Base-by-base conservation (phyloP, 2,888 invertebrate genomes). In the Chymomyza fuscimana region DNA sequence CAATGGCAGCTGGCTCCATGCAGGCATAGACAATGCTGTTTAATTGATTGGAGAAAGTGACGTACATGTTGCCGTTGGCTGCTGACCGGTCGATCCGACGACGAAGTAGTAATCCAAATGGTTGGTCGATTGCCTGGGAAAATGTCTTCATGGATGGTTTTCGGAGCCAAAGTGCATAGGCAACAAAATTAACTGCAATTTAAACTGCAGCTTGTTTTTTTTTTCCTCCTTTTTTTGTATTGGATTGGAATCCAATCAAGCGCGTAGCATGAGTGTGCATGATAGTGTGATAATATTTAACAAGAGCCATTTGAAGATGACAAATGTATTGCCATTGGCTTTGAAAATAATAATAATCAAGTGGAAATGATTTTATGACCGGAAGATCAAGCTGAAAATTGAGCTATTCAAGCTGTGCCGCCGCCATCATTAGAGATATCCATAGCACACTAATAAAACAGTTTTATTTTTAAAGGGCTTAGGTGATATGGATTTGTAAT, bases 21-120 rank as follows among this genome's bases (percentile, higher is more conserved):
- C 12, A 50, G 52, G 69, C 56, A 66, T 67, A 65, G 61, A 77
- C 81, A 76, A 74, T 82, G 81, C 65, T 62, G 82, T 75, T 85
- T 85, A 83, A 83, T 87, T 83, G 83, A 87, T 87, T 87, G 83
- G 83, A 79, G 83, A 83, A 83, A 83, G 83, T 83, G 75, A 87
- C 74, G 78, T 77, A 80, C 80, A 77, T 74, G 77, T 72, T 73
- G 52, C 40, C 40, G 12, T 77, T 67, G 70, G 70, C 84, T 71
- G 76, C 65, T 80, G 73, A 65, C 52, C 19, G 52, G 16, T 19
- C 52, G 52, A 54, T 19, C 52, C 52, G 19, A 54, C 52, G 52
- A 51, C n/a, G 5, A 51, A 5, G 51, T n/a, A 5, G 22, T 19
- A 54, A 54, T 54, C 54, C 54, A 54, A 54, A 22, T 25, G 15